A percentile compares a stretch with the other conserved stretches of the same genome.
phyloP scores from a whole-genome alignment of 2,113 vertebrate genomes.

The Tetraodon nigroviridis region DNA sequence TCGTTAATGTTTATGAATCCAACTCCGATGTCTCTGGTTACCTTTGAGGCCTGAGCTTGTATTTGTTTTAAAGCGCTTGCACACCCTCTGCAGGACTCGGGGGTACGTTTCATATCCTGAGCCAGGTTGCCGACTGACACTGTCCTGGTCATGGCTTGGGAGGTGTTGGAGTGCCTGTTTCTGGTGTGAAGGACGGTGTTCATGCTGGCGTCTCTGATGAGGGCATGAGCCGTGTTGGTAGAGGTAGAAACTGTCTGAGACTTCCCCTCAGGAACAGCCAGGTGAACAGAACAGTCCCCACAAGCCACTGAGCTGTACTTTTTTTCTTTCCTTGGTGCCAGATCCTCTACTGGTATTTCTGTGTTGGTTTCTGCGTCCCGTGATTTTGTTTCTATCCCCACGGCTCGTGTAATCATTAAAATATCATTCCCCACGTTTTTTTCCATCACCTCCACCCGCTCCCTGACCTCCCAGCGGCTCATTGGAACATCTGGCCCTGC shows the following conservation, averaged over 20 bases:
- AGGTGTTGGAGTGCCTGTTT: conserved; percentile 86
- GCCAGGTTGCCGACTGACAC: conserved; percentile 82
- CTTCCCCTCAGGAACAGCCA: conserved; percentile 65
- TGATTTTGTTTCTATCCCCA: conserved; percentile 65
- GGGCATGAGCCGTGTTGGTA: conserved; percentile 74
- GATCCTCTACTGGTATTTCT: conserved; percentile 38
- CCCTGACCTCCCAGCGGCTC: conserved; percentile 79
- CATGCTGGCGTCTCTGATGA: conserved; percentile 75
- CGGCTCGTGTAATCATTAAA: conserved; percentile 65
- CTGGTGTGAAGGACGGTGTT: conserved; percentile 75
- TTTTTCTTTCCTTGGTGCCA: conserved; percentile 14
- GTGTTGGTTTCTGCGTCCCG: conserved; percentile 80
- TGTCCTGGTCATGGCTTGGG: conserved; percentile 63
- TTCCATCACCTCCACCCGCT: conserved; percentile 74
- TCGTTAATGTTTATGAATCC: conserved; percentile 85
- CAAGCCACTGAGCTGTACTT: conserved; percentile 76
- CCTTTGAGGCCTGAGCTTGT: conserved; percentile 46
- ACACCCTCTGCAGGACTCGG: conserved; percentile 71
- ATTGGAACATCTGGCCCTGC: conserved; percentile 80
- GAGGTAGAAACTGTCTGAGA: conserved; percentile 70
- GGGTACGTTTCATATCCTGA: conserved; percentile 61
- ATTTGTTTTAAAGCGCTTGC: conserved; percentile 68
- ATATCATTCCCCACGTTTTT: conserved; percentile 63
- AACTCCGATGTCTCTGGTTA: conserved; percentile 83
- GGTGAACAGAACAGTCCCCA: conserved; percentile 78